Evolutionary conservation across 2,797 vertebrate genomes (phyloP).

Genomic region (Rhinichthys osculus): DNA sequence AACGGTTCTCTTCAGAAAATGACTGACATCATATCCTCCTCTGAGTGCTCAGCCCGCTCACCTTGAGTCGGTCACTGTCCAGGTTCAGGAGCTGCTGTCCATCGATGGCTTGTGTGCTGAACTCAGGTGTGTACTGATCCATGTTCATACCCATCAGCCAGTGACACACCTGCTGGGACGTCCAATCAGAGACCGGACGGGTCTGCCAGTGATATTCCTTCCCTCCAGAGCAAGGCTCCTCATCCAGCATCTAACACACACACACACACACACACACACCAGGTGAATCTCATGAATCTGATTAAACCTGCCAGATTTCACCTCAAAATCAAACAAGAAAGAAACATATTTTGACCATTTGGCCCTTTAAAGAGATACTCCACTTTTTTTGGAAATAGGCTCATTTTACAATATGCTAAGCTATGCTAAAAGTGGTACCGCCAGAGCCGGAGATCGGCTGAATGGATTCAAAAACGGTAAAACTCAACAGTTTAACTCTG

Average conservation of each 20-base stretch:
- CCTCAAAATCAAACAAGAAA: neutral
- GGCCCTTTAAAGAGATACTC: too few relatives aligned
- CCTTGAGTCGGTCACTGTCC: constrained; percentile 90
- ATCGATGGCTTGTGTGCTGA: constrained; percentile 84
- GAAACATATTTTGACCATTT: neutral
- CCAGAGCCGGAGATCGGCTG: too few relatives aligned
- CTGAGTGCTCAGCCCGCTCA: constrained; percentile 54
- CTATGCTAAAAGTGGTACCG: too few relatives aligned
- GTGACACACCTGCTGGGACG: constrained; percentile 88
- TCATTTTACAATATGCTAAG: too few relatives aligned
- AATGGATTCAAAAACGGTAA: too few relatives aligned
- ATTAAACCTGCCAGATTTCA: neutral
- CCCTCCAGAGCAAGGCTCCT: constrained; percentile 79
- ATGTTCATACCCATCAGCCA: constrained; percentile 91
- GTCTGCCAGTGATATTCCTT: constrained; percentile 92
- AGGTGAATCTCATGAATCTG: neutral
- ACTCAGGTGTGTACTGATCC: constrained; percentile 88
- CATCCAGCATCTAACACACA: constrained; percentile 81
- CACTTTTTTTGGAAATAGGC: too few relatives aligned
- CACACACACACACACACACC: constrained; percentile 10
- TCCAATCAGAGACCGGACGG: constrained; percentile 87
- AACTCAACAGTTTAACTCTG: too few relatives aligned
- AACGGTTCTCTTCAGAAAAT: neutral
- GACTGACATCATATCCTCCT: neutral
- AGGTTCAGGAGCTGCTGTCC: constrained; percentile 85